Evolutionary conservation across 2,113 vertebrate genomes (phyloP).

Genomic region (Eira barbara): DNA sequence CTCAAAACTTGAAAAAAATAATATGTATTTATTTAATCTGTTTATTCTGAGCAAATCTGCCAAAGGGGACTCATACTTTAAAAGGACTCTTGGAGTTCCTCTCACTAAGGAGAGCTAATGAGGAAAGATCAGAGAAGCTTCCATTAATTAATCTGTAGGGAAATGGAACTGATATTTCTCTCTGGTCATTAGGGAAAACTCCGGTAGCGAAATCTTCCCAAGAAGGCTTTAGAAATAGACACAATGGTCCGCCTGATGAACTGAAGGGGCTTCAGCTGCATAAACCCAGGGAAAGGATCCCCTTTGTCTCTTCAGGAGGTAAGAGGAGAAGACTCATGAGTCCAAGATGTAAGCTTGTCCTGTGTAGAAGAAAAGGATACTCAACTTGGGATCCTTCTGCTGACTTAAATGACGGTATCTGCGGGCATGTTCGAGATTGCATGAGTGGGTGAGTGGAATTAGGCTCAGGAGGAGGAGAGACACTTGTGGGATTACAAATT

Average conservation of each 20-base stretch:
- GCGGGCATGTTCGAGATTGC: background rate
- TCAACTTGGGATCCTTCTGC: background rate
- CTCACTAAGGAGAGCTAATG: background rate
- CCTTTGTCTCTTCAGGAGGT: background rate
- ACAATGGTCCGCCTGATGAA: background rate
- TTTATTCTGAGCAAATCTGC: background rate
- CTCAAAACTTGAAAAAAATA: background rate
- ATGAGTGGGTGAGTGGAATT: background rate
- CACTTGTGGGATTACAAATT: background rate
- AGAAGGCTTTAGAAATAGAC: background rate
- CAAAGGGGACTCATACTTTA: background rate
- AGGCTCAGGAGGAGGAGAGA: background rate
- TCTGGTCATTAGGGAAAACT: background rate
- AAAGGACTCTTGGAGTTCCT: background rate
- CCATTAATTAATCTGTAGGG: slow-evolving; percentile 43
- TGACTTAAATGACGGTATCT: background rate
- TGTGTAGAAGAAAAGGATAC: background rate
- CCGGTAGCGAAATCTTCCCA: background rate
- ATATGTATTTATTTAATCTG: background rate
- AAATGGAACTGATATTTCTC: background rate
- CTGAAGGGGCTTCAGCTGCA: background rate
- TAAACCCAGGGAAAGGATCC: background rate
- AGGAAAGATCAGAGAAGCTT: background rate
- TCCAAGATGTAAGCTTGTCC: background rate
- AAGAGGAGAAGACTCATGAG: background rate